Conservation (phyloP, 2,113 vertebrate genomes). For the Pongo abelii region DNA sequence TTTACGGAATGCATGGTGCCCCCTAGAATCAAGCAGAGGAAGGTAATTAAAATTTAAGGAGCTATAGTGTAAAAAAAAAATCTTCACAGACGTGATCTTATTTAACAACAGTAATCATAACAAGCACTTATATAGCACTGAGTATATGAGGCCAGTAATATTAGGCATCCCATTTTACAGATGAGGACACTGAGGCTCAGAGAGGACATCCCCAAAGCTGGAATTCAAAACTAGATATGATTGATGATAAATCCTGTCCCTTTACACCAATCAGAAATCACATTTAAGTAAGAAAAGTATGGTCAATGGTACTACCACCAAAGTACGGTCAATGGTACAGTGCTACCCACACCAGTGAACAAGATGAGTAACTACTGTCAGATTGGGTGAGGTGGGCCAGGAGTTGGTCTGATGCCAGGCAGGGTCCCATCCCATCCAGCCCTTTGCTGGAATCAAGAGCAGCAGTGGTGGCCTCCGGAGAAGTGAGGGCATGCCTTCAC, state of each 20-base stretch:
- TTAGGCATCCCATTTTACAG: background rate
- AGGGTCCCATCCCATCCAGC: background rate
- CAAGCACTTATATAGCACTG: background rate
- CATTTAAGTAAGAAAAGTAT: background rate
- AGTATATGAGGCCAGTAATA: rapidly evolving
- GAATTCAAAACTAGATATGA: background rate
- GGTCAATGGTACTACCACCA: background rate
- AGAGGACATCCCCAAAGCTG: background rate
- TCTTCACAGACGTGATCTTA: background rate
- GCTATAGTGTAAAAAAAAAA: background rate
- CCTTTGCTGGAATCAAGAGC: background rate
- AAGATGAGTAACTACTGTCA: background rate
- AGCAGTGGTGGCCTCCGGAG: background rate
- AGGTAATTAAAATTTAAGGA: background rate
- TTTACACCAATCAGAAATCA: background rate
- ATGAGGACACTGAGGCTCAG: background rate
- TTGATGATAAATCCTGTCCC: background rate
- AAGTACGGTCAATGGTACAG: background rate
- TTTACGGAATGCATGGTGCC: background rate
- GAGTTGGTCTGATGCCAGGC: background rate
- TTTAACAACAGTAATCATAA: background rate
- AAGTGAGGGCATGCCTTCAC: too few species aligned
- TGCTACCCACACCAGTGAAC: background rate
- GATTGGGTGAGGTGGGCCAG: background rate
- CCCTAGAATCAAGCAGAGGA: background rate